These are phyloP conservation scores for Rhinophrynus dorsalis DNA, from an alignment of 2,797 vertebrate genomes.

Conservation along the genomic window DNA sequence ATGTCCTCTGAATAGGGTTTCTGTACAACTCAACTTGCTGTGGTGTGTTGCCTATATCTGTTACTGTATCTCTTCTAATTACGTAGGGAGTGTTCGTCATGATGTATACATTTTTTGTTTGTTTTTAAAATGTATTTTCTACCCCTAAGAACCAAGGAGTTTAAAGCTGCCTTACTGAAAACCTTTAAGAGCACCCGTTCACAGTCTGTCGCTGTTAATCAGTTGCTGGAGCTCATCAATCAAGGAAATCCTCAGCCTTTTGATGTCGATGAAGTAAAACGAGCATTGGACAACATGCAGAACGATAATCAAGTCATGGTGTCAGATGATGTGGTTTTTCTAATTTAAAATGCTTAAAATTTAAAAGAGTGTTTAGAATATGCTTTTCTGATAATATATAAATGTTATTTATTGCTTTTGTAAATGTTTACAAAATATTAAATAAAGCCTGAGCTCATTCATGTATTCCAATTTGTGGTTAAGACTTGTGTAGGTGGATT, in stretches of 20 bases:
- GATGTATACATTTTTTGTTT: no score
- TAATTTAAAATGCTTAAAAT: slow-evolving; percentile 53
- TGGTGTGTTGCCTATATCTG: no score
- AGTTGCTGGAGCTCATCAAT: slow-evolving; percentile 59
- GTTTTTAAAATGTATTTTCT: no score
- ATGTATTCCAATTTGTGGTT: neutral
- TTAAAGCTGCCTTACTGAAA: slow-evolving; percentile 61
- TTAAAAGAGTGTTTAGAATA: neutral
- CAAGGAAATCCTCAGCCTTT: slow-evolving; percentile 55
- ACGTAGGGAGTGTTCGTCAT: no score
- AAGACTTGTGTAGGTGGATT: no score
- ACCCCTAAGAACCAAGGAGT: slow-evolving; percentile 60
- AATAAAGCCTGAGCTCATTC: neutral
- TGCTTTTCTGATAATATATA: neutral
- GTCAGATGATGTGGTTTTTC: slow-evolving; percentile 66
- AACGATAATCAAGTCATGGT: slow-evolving; percentile 70
- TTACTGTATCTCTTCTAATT: no score
- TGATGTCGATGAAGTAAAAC: slow-evolving; percentile 57
- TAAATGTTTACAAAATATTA: slow-evolving; percentile 1
- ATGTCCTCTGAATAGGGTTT: no score
- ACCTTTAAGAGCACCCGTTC: slow-evolving; percentile 60
- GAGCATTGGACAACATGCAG: slow-evolving; percentile 61
- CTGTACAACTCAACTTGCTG: no score
- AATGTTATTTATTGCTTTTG: neutral
- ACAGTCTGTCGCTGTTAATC: slow-evolving; percentile 58